These are phyloP conservation scores for Euwallacea similis DNA, from an alignment of 1,140 invertebrate species.

Conservation along the genomic window DNA sequence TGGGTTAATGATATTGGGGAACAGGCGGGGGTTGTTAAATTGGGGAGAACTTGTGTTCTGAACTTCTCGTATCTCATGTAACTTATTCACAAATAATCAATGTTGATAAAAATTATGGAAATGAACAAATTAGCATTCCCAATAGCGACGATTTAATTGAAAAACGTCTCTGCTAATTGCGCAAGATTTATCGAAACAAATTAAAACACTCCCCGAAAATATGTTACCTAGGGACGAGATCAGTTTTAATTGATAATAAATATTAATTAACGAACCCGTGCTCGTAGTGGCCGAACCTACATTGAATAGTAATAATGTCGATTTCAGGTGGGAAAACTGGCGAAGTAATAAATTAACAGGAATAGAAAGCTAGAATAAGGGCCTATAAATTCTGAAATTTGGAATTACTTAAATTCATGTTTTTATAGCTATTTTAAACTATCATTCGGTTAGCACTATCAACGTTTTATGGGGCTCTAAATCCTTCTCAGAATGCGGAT, in stretches of 20 bases:
- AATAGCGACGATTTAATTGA: slow-evolving; percentile 13
- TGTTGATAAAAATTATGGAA: too few relatives aligned
- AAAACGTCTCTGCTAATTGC: slow-evolving; percentile 21
- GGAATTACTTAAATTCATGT: too few relatives aligned
- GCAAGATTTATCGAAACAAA: slow-evolving; percentile 27
- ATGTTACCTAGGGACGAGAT: slow-evolving; percentile 2
- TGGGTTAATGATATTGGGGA: too few relatives aligned
- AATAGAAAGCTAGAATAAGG: slow-evolving; percentile 1
- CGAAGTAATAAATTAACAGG: slow-evolving; percentile 10
- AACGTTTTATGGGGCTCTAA: too few relatives aligned
- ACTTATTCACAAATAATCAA: too few relatives aligned
- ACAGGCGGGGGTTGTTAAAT: too few relatives aligned
- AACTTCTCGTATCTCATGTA: too few relatives aligned
- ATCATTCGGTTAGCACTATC: too few relatives aligned
- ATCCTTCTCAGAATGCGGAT: neutral
- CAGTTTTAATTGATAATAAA: slow-evolving; percentile 27
- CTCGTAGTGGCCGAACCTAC: slow-evolving; percentile 16
- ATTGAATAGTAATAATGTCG: slow-evolving; percentile 23
- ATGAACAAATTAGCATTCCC: neutral
- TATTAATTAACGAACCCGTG: slow-evolving; percentile 20
- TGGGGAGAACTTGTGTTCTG: too few relatives aligned
- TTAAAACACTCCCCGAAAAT: slow-evolving; percentile 9
- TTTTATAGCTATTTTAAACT: too few relatives aligned
- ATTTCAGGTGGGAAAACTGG: slow-evolving; percentile 17
- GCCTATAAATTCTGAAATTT: too few relatives aligned